Evolutionary conservation across 2,797 vertebrate species (phyloP).

Genomic region (Etheostoma nigrum): DNA sequence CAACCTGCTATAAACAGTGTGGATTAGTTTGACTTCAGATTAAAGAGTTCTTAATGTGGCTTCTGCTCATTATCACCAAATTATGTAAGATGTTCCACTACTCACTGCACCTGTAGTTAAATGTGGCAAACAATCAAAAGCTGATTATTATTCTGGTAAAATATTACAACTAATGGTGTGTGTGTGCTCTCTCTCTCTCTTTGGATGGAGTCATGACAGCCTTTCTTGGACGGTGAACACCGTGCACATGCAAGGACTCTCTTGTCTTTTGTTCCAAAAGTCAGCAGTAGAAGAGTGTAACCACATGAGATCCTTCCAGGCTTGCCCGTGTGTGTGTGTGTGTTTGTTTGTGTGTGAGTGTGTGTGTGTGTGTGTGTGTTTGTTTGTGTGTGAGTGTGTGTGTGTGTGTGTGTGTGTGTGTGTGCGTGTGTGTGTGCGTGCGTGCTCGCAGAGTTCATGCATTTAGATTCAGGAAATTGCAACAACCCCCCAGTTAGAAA

Average conservation of each 20-base stretch:
- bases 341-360: too few species aligned
- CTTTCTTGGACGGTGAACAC: constrained; percentile 63
- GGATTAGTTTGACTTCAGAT: constrained; percentile 22
- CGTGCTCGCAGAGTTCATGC: constrained; percentile 21
- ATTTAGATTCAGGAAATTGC: constrained; percentile 33
- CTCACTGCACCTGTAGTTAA: neutral
- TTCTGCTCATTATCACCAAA: constrained; percentile 28
- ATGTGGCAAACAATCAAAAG: constrained; percentile 19
- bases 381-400: constrained; percentile 23
- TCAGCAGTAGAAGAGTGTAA: constrained; percentile 52
- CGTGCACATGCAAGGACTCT: constrained; percentile 62
- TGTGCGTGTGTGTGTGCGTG: too few species aligned
- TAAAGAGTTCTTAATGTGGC: constrained; percentile 19
- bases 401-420: constrained; percentile 10
- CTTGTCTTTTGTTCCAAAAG: constrained; percentile 61
- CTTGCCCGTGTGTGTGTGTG: constrained; percentile 25
- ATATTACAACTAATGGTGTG: constrained; percentile 3
- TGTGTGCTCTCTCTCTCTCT: constrained; percentile 12
- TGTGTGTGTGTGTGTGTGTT: constrained; percentile 20
- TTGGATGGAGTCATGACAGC: constrained; percentile 68
- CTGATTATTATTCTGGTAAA: constrained; percentile 27
- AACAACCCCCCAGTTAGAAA: constrained; percentile 26
- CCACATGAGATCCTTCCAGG: constrained; percentile 55
- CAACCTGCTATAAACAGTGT: constrained; percentile 31
- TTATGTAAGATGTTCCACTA: constrained; percentile 29